These are phyloP conservation scores for Netelia inedita DNA, from an alignment of 2,888 invertebrate genomes.

Conservation along the genomic window DNA sequence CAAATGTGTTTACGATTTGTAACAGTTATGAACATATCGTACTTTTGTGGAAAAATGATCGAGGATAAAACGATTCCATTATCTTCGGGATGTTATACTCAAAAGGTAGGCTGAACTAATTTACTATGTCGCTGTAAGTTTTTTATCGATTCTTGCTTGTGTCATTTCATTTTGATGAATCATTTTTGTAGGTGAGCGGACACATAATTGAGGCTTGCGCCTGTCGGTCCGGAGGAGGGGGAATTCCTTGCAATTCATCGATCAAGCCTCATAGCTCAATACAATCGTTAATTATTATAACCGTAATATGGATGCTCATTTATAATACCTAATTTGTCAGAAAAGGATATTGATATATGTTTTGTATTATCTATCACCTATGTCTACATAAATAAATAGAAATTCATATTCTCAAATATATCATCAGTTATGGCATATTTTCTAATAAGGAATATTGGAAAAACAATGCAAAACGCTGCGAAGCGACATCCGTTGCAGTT, in stretches of 20 bases:
- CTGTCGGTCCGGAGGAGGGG: conserved; percentile 73
- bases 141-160: background rate
- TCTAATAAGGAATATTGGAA: background rate
- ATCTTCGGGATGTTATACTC: conserved; percentile 76
- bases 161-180: conserved; percentile 28
- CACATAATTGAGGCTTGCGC: conserved; percentile 77
- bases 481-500: no score
- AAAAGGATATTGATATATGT: background rate
- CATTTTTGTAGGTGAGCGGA: conserved; percentile 75
- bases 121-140: background rate
- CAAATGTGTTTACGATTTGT: conserved; percentile 37
- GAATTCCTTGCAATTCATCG: conserved; percentile 80
- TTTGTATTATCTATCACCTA: background rate
- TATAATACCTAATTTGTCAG: conserved; percentile 7
- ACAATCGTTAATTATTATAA: conserved; percentile 35
- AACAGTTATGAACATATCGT: conserved; percentile 77
- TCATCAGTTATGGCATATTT: background rate
- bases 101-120: conserved; percentile 71
- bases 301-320: conserved; percentile 16
- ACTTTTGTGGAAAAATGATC: conserved; percentile 81
- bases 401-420: background rate
- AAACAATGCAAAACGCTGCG: background rate
- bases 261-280: conserved; percentile 37
- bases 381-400: background rate
- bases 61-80: conserved; percentile 75